Conservation (phyloP, 2,888 invertebrate species). For the Oxytorus armatus region DNA sequence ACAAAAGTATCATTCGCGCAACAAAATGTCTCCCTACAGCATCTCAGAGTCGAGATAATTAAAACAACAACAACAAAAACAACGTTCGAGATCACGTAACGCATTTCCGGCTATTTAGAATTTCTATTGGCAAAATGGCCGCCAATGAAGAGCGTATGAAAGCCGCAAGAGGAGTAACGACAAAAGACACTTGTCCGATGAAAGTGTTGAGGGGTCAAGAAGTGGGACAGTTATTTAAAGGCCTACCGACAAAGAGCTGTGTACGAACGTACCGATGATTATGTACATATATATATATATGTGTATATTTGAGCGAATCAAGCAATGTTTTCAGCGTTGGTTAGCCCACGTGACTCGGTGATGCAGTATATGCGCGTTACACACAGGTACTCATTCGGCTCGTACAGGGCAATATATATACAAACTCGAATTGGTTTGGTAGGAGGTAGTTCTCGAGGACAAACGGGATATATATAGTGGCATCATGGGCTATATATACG, state of each 20-base stretch:
- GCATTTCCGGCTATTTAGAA: too few relatives aligned
- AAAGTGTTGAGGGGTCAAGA: conserved; percentile 23
- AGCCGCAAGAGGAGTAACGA: background rate
- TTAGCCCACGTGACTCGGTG: conserved; percentile 9
- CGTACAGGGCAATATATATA: too few relatives aligned
- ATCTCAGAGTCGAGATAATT: too few relatives aligned
- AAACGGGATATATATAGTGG: too few relatives aligned
- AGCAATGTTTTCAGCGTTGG: conserved; percentile 9
- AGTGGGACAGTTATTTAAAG: conserved; percentile 54
- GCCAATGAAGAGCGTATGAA: background rate
- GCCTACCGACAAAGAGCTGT: conserved; percentile 18
- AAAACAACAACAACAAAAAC: too few relatives aligned
- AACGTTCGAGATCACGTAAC: too few relatives aligned
- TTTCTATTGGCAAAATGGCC: too few relatives aligned
- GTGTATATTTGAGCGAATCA: background rate
- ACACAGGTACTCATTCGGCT: conserved; percentile 9
- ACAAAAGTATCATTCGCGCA: too few relatives aligned
- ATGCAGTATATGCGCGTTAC: background rate
- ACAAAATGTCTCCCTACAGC: too few relatives aligned
- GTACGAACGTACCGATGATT: background rate
- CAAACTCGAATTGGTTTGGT: too few relatives aligned
- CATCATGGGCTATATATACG: too few relatives aligned
- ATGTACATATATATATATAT: background rate
- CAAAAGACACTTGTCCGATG: conserved; percentile 1
- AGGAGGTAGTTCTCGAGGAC: too few relatives aligned